Conservation (phyloP, 2,888 invertebrate genomes). For the Celastrina argiolus region DNA sequence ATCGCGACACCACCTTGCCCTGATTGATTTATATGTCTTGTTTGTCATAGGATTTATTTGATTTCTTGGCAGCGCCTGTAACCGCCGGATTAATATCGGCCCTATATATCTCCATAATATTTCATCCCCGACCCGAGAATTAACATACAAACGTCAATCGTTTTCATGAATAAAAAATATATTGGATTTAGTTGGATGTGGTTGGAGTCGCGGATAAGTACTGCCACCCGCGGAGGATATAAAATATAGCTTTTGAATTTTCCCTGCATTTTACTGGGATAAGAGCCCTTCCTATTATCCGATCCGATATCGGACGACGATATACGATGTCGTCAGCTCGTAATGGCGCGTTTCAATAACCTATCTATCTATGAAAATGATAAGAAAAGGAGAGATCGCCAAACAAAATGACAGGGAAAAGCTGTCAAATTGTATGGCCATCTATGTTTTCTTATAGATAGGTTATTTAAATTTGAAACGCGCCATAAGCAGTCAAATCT, state of each 20-base stretch:
- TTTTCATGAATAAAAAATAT: conserved; percentile 78
- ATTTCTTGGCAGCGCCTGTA: conserved; percentile 73
- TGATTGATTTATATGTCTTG: conserved; percentile 79
- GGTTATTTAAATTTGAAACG: too few relatives aligned
- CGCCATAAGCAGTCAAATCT: too few relatives aligned
- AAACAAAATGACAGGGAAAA: too few relatives aligned
- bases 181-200: conserved; percentile 76
- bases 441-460: too few relatives aligned
- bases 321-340: too few relatives aligned
- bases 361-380: too few relatives aligned
- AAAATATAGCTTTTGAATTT: conserved; percentile 45
- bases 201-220: conserved; percentile 38
- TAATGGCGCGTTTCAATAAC: too few relatives aligned
- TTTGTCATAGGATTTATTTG: conserved; percentile 79
- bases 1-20: conserved; percentile 70
- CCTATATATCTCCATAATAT: conserved; percentile 72
- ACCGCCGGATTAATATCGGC: conserved; percentile 76
- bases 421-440: too few relatives aligned
- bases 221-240: conserved; percentile 61
- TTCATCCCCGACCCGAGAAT: conserved; percentile 75
- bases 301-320: too few relatives aligned
- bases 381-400: too few relatives aligned
- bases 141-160: conserved; percentile 79
- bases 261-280: conserved; percentile 26
- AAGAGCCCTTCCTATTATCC: too few relatives aligned